Evolutionary conservation across 2,797 vertebrate genomes (phyloP), one percentile per base, ranked within the genome.

Genomic region (Thaleichthys pacificus): DNA sequence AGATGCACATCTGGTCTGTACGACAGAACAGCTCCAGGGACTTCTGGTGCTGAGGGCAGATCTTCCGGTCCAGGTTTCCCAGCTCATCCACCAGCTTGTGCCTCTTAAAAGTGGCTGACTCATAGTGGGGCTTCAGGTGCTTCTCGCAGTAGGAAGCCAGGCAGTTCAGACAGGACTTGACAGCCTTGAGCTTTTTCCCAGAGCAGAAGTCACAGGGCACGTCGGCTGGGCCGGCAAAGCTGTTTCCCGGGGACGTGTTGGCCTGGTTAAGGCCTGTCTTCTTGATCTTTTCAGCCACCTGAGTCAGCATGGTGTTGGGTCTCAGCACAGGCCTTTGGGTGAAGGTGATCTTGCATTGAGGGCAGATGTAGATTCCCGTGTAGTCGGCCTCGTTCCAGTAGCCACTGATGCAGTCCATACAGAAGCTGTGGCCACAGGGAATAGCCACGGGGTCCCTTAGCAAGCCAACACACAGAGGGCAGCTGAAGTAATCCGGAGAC

Each of bases 361-460:
- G 95, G 73, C 95, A 95, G 77, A 94, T 93, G 78, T 94, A 93
- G 42, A 90, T 91, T 76, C 93, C 92, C 0, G 93, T 94, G 82
- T 86, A 83, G 77, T 93, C 86, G 0, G 92, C 91, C 69, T 95
- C 93, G 19, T 96, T 94, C 94, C 94, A 96, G 90, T 95, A 95
- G 69, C 87, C 89, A 4, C 93, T 94, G 78, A 96, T 95, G 84
- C 95, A 96, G 83, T 92, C 86, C 94, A 95, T 95, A 57, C 95
- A 96, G 89, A 95, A 96, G 73, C 94, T 97, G 90, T 97, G 95
- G n/a, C 95, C 94, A 0, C 95, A 96, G 58, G 94, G 92, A 0
- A 95, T 95, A 1, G 95, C 95, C 89, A 95, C 94, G 0, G 94
- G 95, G 71, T 93, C 89, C 82, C 67, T 82, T 76, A 96, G 92